Percentiles rank a stretch among this genome's conserved stretches.
phyloP scores from a whole-genome alignment of 2,797 vertebrate species.

The Lophotriccus pileatus region DNA sequence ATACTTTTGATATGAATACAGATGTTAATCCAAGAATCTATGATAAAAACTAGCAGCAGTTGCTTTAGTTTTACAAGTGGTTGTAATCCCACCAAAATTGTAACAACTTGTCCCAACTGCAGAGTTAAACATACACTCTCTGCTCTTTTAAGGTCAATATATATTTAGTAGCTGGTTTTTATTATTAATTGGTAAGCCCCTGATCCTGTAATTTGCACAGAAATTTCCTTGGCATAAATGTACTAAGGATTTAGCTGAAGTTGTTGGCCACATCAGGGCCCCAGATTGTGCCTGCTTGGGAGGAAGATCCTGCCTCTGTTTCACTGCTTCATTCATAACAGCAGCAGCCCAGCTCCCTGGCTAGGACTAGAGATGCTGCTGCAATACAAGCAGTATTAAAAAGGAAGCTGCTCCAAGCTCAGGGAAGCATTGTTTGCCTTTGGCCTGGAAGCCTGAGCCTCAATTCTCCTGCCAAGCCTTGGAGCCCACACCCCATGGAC shows the following conservation, averaged over 20 bases:
- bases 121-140: neutral
- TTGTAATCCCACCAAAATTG: neutral
- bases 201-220: neutral
- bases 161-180: neutral
- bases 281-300: neutral
- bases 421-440: neutral
- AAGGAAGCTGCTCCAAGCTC: neutral
- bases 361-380: neutral
- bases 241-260: neutral
- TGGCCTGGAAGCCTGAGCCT: neutral
- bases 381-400: neutral
- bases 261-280: neutral
- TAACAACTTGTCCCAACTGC: neutral
- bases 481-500: conserved; percentile 23
- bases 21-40: neutral
- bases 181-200: neutral
- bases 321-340: neutral
- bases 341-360: neutral
- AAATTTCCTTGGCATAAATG: neutral
- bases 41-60: neutral
- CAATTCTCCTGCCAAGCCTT: conserved; percentile 44
- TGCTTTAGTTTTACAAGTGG: neutral
- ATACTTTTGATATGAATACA: neutral
- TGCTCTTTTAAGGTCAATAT: neutral
- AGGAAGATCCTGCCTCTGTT: neutral